A percentile compares a stretch with the other conserved stretches of the same genome.
Conservation (phyloP, 2,888 invertebrate genomes). For the Athalia rosae region DNA sequence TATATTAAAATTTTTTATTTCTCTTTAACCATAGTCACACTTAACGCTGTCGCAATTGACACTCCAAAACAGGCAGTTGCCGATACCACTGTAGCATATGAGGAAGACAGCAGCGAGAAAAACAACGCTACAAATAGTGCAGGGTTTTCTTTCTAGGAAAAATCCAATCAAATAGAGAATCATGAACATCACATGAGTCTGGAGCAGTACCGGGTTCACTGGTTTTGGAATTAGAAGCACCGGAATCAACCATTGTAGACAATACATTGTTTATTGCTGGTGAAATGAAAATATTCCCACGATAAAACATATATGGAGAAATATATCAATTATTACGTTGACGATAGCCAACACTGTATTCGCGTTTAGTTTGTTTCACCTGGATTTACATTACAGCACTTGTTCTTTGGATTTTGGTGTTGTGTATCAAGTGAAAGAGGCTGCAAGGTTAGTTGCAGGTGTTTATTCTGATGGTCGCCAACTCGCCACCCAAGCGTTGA, state of each 20-base stretch:
- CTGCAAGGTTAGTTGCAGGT: no score
- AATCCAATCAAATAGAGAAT: constrained; percentile 96
- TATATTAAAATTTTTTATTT: no score
- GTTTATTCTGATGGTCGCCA: no score
- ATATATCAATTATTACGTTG: neutral
- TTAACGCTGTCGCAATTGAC: constrained; percentile 81
- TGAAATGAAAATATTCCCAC: neutral
- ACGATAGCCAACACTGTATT: neutral
- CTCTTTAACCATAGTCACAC: constrained; percentile 65
- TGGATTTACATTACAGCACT: constrained; percentile 5
- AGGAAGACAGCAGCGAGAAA: constrained; percentile 95
- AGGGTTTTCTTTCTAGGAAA: constrained; percentile 97
- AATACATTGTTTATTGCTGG: constrained; percentile 81
- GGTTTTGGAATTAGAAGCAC: constrained; percentile 98
- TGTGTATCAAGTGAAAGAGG: no score
- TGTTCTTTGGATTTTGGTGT: neutral
- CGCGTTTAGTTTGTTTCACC: constrained; percentile 6
- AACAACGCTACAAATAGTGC: constrained; percentile 96
- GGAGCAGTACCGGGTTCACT: constrained; percentile 94
- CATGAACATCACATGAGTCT: constrained; percentile 98
- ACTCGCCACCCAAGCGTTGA: no score
- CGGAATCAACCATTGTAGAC: constrained; percentile 97
- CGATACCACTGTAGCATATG: constrained; percentile 96
- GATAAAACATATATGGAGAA: constrained; percentile 14
- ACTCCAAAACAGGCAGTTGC: constrained; percentile 95